Evolutionary conservation across 1,140 invertebrate genomes (phyloP).

Genomic region (Zophobas atratus): DNA sequence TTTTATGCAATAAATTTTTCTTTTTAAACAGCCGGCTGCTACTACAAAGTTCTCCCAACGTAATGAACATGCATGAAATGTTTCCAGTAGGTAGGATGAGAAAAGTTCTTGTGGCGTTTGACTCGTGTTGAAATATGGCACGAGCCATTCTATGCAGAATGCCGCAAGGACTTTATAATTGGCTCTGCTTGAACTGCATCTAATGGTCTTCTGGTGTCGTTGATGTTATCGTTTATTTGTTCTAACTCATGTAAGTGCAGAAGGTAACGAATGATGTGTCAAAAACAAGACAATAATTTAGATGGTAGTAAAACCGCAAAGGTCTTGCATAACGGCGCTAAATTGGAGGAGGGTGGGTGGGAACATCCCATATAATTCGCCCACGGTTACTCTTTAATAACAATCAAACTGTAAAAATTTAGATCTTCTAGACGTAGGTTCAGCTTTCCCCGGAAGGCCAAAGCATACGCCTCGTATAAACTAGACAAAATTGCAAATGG

Average conservation of each 20-base stretch:
- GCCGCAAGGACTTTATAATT: constrained; percentile 18
- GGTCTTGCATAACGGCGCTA: constrained; percentile 26
- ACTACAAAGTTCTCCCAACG: too few species aligned
- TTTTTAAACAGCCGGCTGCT: too few species aligned
- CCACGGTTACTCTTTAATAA: constrained; percentile 19
- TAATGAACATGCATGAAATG: not conserved
- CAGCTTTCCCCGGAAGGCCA: constrained; percentile 36
- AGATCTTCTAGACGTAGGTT: constrained; percentile 12
- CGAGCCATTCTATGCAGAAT: constrained; percentile 3
- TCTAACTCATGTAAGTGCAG: constrained; percentile 30
- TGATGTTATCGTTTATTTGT: constrained; percentile 40
- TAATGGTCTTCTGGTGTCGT: constrained; percentile 8
- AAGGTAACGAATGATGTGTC: constrained; percentile 20
- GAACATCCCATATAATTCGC: constrained; percentile 22
- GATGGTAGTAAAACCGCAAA: constrained; percentile 24
- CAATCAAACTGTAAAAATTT: constrained; percentile 6
- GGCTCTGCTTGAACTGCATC: constrained; percentile 26
- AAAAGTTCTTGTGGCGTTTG: not conserved
- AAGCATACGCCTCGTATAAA: constrained; percentile 3
- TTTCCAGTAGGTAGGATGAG: not conserved
- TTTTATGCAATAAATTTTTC: too few species aligned
- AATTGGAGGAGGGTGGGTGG: constrained; percentile 20
- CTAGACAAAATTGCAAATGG: not conserved
- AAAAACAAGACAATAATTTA: constrained; percentile 24
- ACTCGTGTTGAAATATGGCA: constrained; percentile 7